A percentile compares a stretch with the other conserved stretches of the same genome.
Evolutionary conservation across 1,140 invertebrate genomes (phyloP).

Genomic region (Diorhabda carinulata): DNA sequence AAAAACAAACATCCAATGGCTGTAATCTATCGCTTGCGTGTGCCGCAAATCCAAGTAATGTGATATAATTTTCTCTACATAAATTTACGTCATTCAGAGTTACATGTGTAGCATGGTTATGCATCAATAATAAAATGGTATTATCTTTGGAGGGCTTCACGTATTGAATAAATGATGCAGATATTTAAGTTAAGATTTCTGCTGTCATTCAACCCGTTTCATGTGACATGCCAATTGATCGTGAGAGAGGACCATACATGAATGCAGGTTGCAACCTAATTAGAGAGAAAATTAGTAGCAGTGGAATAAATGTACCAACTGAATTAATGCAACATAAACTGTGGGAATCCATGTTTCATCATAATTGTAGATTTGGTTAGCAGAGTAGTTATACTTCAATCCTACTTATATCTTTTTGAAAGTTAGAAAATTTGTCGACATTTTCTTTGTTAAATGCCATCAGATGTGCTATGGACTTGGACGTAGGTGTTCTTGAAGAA

Average conservation of each 20-base stretch:
- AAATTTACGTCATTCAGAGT: constrained; percentile 26
- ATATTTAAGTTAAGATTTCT: constrained; percentile 36
- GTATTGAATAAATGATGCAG: background rate
- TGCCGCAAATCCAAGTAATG: constrained; percentile 41
- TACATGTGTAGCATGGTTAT: constrained; percentile 47
- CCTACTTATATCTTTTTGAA: background rate
- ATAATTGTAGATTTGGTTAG: constrained; percentile 1
- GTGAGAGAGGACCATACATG: constrained; percentile 45
- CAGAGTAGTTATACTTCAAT: constrained; percentile 1
- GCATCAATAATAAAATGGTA: constrained; percentile 45
- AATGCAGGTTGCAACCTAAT: constrained; percentile 27
- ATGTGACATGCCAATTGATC: constrained; percentile 43
- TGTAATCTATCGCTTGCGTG: constrained; percentile 28
- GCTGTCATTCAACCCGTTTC: constrained; percentile 42
- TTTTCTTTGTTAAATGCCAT: no score
- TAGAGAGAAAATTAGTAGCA: constrained; percentile 43
- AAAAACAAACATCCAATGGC: constrained; percentile 31
- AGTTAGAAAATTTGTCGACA: no score
- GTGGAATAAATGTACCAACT: constrained; percentile 39
- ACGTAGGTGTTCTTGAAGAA: background rate
- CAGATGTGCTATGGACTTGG: no score
- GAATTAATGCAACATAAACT: constrained; percentile 20
- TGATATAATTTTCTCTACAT: constrained; percentile 34
- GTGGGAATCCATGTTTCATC: background rate
- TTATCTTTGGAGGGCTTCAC: constrained; percentile 27